These are phyloP conservation scores for Hydrocynus forskahlii DNA, from an alignment of 2,797 vertebrate genomes.

Conservation along the genomic window DNA sequence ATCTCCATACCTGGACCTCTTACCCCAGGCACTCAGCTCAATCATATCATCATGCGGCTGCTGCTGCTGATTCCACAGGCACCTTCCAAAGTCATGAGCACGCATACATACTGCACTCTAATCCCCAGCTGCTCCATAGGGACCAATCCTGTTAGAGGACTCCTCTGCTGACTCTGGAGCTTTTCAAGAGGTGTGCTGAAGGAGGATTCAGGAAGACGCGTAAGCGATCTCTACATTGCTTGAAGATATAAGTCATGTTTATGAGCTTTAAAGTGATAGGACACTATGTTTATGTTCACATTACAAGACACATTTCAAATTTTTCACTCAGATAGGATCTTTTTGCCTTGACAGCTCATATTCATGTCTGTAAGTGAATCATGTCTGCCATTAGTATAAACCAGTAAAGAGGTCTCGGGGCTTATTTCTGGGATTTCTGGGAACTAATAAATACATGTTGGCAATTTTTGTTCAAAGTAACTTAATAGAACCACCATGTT, in stretches of 20 bases:
- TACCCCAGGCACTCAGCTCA: conserved; percentile 37
- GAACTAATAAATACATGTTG: too few relatives aligned
- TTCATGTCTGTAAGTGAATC: too few relatives aligned
- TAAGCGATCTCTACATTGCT: not conserved
- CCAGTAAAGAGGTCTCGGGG: too few relatives aligned
- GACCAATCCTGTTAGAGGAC: conserved; percentile 60
- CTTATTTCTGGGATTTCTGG: too few relatives aligned
- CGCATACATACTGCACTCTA: conserved; percentile 58
- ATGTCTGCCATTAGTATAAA: too few relatives aligned
- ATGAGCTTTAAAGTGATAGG: not conserved
- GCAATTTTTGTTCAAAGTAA: too few relatives aligned
- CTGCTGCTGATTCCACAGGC: conserved; percentile 15
- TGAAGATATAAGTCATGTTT: not conserved
- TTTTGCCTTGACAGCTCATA: too few relatives aligned
- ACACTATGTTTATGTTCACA: not conserved
- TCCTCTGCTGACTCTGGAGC: conserved; percentile 43
- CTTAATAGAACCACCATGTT: too few relatives aligned
- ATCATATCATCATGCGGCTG: conserved; percentile 27
- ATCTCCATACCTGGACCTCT: conserved; percentile 44
- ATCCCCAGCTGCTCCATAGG: conserved; percentile 63
- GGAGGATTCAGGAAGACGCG: not conserved
- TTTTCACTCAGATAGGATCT: not conserved
- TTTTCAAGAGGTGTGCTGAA: conserved; percentile 40
- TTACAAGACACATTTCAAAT: not conserved
- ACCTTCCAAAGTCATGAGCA: conserved; percentile 50